These are phyloP conservation scores for Callorhinus ursinus DNA, from an alignment of 2,113 vertebrate genomes.

Conservation along the genomic window DNA sequence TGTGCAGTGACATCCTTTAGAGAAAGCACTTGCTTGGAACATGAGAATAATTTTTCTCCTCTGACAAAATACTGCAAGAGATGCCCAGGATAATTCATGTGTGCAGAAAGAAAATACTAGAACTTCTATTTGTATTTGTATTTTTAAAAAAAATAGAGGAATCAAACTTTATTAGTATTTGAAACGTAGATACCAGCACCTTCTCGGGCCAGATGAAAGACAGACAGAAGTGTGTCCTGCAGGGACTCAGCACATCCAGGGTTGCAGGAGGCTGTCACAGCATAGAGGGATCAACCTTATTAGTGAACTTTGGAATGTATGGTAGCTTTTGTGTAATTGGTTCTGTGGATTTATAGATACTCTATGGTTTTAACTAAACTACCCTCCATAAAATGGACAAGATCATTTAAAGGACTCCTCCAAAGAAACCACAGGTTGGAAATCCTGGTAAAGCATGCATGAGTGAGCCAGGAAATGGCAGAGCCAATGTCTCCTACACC, in stretches of 20 bases:
- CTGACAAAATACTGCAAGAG: background rate
- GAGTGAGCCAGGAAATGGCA: background rate
- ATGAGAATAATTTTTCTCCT: conserved; percentile 6
- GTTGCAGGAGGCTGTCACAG: background rate
- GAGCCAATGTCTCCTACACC: background rate
- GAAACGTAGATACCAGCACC: background rate
- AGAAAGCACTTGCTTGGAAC: background rate
- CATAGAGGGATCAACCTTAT: background rate
- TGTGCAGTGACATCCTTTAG: background rate
- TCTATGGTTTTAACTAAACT: background rate
- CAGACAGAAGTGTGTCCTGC: background rate
- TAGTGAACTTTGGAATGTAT: background rate
- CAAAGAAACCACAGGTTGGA: background rate
- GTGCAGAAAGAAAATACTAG: background rate
- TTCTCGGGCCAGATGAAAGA: background rate
- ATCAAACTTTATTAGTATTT: background rate
- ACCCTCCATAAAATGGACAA: background rate
- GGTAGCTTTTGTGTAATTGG: background rate
- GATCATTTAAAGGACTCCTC: background rate
- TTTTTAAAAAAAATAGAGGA: background rate
- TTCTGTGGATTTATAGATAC: background rate
- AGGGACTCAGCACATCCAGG: background rate
- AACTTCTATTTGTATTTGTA: conserved; percentile 6
- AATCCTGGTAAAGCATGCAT: background rate
- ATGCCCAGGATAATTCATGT: background rate